Evolutionary conservation across 1,140 invertebrate species (phyloP), one percentile per base, ranked within the genome.

Genomic region (Yoshiicerus persimilis): DNA sequence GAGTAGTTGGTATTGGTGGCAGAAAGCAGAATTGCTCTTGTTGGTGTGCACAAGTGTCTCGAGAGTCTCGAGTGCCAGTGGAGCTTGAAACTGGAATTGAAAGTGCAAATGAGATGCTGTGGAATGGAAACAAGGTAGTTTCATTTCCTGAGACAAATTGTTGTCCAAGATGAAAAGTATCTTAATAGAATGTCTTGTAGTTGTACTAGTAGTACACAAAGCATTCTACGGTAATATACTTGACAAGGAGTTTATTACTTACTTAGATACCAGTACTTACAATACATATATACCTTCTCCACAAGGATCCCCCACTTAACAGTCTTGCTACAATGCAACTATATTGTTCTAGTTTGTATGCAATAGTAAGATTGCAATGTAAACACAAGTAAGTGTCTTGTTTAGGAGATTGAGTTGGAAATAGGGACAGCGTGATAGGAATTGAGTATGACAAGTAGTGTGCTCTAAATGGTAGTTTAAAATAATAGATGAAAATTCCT

Each of bases 121-220:
- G 10, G 32, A 36, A 36, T 80, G 20, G 32, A 80, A 80, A 80
- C 75, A 80, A 80, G 75, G 75, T 36, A 36, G 75, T 80, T 34
- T 80, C 75, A 36, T 80, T 80, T 80, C 75, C 75, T 34, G 75
- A 32, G 75, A 80, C 75, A 80, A 80, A 80, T 80, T 16, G 75
- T 80, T 80, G 75, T 36, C 75, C 75, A 80, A 80, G 34, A 80
- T 80, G 75, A 80, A 32, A 36, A 38, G 32, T 80, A 38, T 80
- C 32, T 80, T 36, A 80, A 80, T 34, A 36, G 75, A 80, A 80
- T 36, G 75, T 80, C 34, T 16, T 80, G 75, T 66, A 8, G 20
- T 64, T 3, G 9, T 23, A n/a, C 32, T 25, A 30, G 66, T 25
- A 70, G 27, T n/a, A 56, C 47, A 56, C 47, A n/a, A 56, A 10